A percentile compares a stretch with the other conserved stretches of the same genome.
Evolutionary conservation across 2,113 vertebrate species (phyloP).

Genomic region (Grammomys surdaster): DNA sequence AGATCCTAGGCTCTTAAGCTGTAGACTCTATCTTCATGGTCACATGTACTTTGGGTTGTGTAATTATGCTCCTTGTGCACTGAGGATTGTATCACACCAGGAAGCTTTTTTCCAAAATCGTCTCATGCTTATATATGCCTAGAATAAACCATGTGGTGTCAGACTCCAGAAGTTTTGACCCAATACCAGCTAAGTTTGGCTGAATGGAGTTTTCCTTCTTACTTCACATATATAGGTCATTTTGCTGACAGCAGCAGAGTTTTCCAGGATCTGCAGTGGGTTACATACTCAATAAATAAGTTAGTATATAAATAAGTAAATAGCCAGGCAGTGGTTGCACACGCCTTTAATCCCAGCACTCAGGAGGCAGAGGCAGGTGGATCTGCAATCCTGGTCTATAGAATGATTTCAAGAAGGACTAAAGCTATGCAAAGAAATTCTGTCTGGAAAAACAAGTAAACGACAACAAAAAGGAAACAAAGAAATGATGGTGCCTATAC

Average conservation of each 20-base stretch:
- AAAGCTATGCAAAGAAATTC: too few species aligned
- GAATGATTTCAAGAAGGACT: too few species aligned
- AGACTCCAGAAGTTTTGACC: neutral
- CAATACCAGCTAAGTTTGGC: neutral
- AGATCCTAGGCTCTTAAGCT: too few species aligned
- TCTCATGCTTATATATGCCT: neutral
- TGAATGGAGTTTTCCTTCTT: neutral
- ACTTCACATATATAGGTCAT: neutral
- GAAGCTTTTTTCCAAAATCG: neutral
- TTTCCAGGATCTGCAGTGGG: neutral
- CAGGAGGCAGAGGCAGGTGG: too few species aligned
- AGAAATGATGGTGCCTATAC: neutral
- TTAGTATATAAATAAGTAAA: too few species aligned
- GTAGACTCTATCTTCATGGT: too few species aligned
- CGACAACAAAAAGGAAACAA: neutral
- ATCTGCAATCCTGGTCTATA: too few species aligned
- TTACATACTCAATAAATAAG: neutral
- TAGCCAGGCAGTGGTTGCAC: too few species aligned
- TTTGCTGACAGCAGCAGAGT: neutral
- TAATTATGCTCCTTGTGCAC: too few species aligned
- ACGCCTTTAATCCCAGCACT: too few species aligned
- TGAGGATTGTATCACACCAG: neutral
- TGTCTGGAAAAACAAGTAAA: too few species aligned
- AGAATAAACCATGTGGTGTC: neutral
- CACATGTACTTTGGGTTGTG: too few species aligned